These are phyloP conservation scores for Upupa epops DNA, from an alignment of 2,113 vertebrate species.

Conservation along the genomic window DNA sequence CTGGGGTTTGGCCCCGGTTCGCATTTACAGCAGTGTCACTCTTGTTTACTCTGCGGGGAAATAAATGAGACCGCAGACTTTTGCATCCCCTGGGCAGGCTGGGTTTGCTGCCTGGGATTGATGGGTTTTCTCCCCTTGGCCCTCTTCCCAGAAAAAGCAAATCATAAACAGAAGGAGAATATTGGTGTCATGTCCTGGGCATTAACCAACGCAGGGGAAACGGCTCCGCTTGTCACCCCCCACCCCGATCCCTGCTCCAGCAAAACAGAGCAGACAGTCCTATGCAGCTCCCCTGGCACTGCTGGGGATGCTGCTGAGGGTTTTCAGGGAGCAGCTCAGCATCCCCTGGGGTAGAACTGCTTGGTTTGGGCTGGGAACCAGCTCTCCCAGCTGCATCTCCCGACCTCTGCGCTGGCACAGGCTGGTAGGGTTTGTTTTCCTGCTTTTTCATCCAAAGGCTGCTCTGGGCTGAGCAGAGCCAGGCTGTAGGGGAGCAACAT, in stretches of 20 bases:
- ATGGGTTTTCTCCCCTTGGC: conserved; percentile 62
- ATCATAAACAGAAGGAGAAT: conserved; percentile 62
- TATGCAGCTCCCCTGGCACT: too few species aligned
- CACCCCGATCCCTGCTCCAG: rapidly evolving
- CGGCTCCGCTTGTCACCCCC: background rate
- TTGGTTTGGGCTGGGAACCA: background rate
- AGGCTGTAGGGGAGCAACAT: background rate
- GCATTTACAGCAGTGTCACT: conserved; percentile 41
- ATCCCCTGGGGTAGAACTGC: rapidly evolving
- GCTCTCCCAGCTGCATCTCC: background rate
- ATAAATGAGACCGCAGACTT: conserved; percentile 53
- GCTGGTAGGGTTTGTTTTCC: background rate
- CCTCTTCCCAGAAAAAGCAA: conserved; percentile 48
- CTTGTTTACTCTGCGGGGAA: conserved; percentile 62
- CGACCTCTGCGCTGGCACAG: background rate
- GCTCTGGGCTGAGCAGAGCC: background rate
- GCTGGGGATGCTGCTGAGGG: background rate
- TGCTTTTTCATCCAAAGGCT: background rate
- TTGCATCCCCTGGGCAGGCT: conserved; percentile 12
- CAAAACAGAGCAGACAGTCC: rapidly evolving
- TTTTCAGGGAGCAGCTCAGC: background rate
- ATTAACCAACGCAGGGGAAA: background rate
- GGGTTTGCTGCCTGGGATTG: conserved; percentile 32
- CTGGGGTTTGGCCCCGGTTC: background rate
- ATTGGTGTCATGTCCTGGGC: conserved; percentile 52